Base-by-base conservation (phyloP, 1,140 invertebrate genomes). In the Diprion similis region DNA sequence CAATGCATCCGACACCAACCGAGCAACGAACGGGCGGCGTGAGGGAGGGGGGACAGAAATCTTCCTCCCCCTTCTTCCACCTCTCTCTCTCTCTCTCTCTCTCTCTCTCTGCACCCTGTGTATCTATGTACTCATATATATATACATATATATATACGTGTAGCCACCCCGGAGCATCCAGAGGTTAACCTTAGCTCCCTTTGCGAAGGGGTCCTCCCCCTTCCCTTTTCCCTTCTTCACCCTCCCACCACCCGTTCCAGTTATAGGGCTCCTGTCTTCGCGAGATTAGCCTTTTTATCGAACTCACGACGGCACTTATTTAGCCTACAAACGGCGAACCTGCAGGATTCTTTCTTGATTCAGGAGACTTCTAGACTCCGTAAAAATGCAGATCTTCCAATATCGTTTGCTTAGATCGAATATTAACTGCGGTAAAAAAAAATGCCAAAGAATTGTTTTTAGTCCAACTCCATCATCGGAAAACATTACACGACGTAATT, bases 1-100 rank as follows among this genome's bases (percentile, higher is more conserved):
- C 69, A 70, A 70, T 70, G 69, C 69, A 70, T 19, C 69, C 69
- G 46, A 70, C 69, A 70, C 69, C 69, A 59, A 17, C 51, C 51
- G n/a, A 8, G 51, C 51, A 59, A 59, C 51, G 11, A 37, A 37
- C 24, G 24, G n/a, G 11, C 51, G 51, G 51, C 51, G 51, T 4
- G 69, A 17, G 18, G 18, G 69, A 17, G 18, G 66, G 66, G 11
- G 15, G 8, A 68, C 6, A 9, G 66, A 45, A 18, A 45, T 68
- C 59, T 64, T 64, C 59, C 13, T 15, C 17, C 59, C 59, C 59
- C 59, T 64, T 64, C 13, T 0, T 17, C 59, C 8, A 6, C 17
- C 4, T 64, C 59, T 64, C 59, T 17, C 24, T 37, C 24, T 37
- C 24, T 37, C 24, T 37, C 24, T 37, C 24, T 37, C 24, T 24